These are phyloP conservation scores for Scylla paramamosain DNA, from an alignment of 1,140 invertebrate genomes.

Conservation along the genomic window DNA sequence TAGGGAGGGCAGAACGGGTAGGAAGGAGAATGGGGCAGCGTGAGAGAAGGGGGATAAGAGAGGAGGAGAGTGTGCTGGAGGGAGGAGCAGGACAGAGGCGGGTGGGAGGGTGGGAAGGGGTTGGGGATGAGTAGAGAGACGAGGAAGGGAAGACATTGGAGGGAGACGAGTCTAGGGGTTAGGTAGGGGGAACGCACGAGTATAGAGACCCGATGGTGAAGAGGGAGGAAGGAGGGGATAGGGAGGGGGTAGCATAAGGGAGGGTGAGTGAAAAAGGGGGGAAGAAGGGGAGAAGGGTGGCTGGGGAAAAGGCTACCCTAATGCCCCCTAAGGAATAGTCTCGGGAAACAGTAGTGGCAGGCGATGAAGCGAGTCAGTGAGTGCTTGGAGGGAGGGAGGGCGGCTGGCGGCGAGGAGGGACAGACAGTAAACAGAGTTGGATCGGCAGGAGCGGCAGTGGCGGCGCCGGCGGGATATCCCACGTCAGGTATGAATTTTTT, in stretches of 20 bases:
- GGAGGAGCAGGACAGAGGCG: neutral
- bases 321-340: conserved; percentile 50
- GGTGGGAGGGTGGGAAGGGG: neutral
- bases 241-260: neutral
- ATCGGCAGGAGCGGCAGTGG: conserved; percentile 6
- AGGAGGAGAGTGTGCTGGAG: conserved; percentile 5
- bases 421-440: conserved; percentile 21
- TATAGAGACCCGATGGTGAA: neutral
- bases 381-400: conserved; percentile 40
- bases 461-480: neutral
- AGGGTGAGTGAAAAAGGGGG: neutral
- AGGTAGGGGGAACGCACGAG: neutral
- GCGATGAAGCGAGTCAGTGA: conserved; percentile 34
- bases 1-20: neutral
- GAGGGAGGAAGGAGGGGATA: neutral
- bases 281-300: neutral
- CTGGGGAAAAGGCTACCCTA: conserved; percentile 42
- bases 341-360: conserved; percentile 59
- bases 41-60: neutral
- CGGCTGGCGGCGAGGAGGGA: neutral
- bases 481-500: neutral
- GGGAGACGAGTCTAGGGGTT: neutral
- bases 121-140: neutral
- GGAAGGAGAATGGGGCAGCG: conserved; percentile 17
- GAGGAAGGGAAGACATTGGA: conserved; percentile 40